Conservation (phyloP, 2,113 vertebrate species). For the Nycticebus coucang region DNA sequence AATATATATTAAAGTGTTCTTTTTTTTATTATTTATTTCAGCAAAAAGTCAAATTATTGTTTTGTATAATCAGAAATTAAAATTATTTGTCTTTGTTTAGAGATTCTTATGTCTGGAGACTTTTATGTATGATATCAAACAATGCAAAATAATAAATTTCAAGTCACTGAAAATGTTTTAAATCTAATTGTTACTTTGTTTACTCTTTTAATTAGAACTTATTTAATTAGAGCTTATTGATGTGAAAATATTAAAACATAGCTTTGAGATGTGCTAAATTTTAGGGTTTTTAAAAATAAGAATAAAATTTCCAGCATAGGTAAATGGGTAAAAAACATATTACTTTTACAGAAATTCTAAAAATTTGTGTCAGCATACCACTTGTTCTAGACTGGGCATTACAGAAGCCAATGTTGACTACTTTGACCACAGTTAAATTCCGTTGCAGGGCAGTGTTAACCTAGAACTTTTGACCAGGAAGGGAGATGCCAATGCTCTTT, state of each 20-base stretch:
- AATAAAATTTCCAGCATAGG: neutral
- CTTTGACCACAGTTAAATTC: neutral
- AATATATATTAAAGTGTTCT: neutral
- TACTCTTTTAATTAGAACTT: neutral
- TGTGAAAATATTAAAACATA: neutral
- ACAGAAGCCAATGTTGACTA: neutral
- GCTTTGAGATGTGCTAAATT: neutral
- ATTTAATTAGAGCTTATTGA: neutral
- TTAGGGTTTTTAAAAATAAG: neutral
- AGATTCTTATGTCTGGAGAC: neutral
- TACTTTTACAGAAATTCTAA: neutral
- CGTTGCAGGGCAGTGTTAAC: neutral
- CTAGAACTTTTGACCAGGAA: neutral
- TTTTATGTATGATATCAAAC: neutral
- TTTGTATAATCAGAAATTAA: neutral
- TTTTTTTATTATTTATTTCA: neutral
- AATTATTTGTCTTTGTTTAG: neutral
- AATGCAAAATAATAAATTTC: neutral
- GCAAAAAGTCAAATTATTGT: neutral
- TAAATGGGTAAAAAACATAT: neutral
- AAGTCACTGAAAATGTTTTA: neutral
- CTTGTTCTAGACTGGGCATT: neutral
- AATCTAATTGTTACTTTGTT: neutral
- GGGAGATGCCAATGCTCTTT: neutral
- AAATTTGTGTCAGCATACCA: neutral